phyloP scores from a whole-genome alignment of 1,140 invertebrate species.

The Neodiprion pinetum region DNA sequence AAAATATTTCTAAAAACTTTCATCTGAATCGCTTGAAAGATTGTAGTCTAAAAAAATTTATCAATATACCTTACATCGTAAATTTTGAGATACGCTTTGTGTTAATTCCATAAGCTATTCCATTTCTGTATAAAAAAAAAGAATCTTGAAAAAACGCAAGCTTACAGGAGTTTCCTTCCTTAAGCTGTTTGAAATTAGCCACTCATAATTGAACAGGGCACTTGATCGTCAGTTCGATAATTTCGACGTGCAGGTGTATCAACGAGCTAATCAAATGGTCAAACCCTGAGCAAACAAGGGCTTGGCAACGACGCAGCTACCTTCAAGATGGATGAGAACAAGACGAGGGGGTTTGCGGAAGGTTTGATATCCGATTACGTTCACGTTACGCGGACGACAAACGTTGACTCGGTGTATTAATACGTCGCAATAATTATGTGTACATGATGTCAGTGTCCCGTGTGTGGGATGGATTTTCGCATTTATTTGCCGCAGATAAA shows the following conservation, averaged over 20 bases:
- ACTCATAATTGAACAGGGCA: too few relatives aligned
- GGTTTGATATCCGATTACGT: neutral
- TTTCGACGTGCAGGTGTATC: neutral
- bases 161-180: too few relatives aligned
- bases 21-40: too few relatives aligned
- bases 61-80: too few relatives aligned
- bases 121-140: too few relatives aligned
- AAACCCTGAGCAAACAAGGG: neutral
- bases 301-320: neutral
- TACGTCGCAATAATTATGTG: slow-evolving; percentile 1
- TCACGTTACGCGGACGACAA: neutral
- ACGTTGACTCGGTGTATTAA: neutral
- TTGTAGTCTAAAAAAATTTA: too few relatives aligned
- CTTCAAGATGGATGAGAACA: neutral
- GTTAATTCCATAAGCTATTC: too few relatives aligned
- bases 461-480: neutral
- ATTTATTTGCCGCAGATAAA: too few relatives aligned
- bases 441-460: neutral
- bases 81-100: too few relatives aligned
- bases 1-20: too few relatives aligned
- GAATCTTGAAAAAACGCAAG: too few relatives aligned
- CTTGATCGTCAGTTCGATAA: neutral
- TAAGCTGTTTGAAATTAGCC: too few relatives aligned
- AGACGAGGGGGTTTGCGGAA: neutral
- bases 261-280: neutral